Evolutionary conservation across 2,888 invertebrate genomes (phyloP).

Genomic region (Linyphia triangularis): DNA sequence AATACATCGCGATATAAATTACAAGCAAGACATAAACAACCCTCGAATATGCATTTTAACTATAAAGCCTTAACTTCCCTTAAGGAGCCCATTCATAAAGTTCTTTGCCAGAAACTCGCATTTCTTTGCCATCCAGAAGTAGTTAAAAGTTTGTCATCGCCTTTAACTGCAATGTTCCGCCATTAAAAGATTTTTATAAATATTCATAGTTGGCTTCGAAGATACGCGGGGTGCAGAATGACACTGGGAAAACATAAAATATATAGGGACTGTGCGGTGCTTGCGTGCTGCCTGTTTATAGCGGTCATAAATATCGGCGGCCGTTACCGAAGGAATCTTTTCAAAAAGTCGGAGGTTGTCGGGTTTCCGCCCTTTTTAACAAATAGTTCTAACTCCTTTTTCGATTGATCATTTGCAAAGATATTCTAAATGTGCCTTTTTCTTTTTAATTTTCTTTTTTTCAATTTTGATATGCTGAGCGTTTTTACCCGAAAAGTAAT

Average conservation of each 20-base stretch:
- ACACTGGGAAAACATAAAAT: constrained; percentile 64
- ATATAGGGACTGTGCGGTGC: constrained; percentile 34
- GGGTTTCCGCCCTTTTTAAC: constrained; percentile 48
- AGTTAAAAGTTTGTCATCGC: constrained; percentile 67
- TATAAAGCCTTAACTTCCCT: constrained; percentile 50
- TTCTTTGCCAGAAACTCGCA: neutral
- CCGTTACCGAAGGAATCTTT: constrained; percentile 37
- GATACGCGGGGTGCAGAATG: constrained; percentile 22
- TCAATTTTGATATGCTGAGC: too few relatives aligned
- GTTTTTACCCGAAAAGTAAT: too few relatives aligned
- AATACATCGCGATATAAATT: neutral
- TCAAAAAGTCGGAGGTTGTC: constrained; percentile 51
- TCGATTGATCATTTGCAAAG: constrained; percentile 5
- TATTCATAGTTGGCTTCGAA: constrained; percentile 60
- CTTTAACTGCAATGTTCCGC: constrained; percentile 16
- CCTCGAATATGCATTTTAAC: neutral
- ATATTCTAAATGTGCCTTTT: neutral
- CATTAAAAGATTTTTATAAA: constrained; percentile 74
- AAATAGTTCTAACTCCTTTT: constrained; percentile 45
- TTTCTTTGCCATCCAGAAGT: constrained; percentile 58
- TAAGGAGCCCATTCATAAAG: constrained; percentile 24
- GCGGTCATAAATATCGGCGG: constrained; percentile 67
- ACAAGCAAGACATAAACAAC: constrained; percentile 30
- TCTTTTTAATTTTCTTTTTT: neutral
- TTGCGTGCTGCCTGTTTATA: constrained; percentile 44